A percentile compares a stretch with the other conserved stretches of the same genome.
Conservation (phyloP, 2,797 vertebrate genomes). For the Phoxinus dragarum region DNA sequence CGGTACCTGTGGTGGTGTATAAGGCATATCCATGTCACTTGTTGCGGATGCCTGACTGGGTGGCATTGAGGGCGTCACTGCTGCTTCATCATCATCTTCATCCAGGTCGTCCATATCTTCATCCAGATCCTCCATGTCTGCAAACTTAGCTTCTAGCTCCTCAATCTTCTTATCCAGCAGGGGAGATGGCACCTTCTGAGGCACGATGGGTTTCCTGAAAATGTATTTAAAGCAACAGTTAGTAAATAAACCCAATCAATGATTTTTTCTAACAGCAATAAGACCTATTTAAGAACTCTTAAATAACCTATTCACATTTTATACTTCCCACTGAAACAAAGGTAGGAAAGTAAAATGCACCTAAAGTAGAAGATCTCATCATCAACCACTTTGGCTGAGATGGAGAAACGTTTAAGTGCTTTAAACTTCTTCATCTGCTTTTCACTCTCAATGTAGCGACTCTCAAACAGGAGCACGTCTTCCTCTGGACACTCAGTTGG, state of each 20-base stretch:
- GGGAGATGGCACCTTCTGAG: constrained; percentile 96
- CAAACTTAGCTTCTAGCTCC: constrained; percentile 95
- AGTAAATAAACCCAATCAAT: background rate
- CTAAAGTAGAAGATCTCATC: constrained; percentile 99
- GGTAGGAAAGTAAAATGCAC: constrained; percentile 68
- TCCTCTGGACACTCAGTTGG: constrained; percentile 86
- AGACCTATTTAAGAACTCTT: background rate
- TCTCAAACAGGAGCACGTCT: constrained; percentile 92
- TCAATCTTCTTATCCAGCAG: constrained; percentile 96
- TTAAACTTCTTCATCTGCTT: constrained; percentile 99
- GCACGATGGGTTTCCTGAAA: constrained; percentile 90
- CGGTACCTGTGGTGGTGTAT: constrained; percentile 93
- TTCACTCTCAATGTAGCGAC: constrained; percentile 95
- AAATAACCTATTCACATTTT: background rate
- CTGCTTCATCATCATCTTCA: constrained; percentile 91
- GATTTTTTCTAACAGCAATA: background rate
- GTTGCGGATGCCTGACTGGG: constrained; percentile 89
- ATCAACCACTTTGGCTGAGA: constrained; percentile 96
- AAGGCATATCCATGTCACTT: constrained; percentile 91
- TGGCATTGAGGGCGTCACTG: constrained; percentile 87
- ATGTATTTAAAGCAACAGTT: background rate
- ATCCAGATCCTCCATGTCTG: constrained; percentile 89
- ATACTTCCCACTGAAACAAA: background rate
- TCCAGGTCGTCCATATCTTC: constrained; percentile 95
- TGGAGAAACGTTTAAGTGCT: constrained; percentile 96